Conservation (phyloP, 2,888 invertebrate genomes). For the Noctua janthina region DNA sequence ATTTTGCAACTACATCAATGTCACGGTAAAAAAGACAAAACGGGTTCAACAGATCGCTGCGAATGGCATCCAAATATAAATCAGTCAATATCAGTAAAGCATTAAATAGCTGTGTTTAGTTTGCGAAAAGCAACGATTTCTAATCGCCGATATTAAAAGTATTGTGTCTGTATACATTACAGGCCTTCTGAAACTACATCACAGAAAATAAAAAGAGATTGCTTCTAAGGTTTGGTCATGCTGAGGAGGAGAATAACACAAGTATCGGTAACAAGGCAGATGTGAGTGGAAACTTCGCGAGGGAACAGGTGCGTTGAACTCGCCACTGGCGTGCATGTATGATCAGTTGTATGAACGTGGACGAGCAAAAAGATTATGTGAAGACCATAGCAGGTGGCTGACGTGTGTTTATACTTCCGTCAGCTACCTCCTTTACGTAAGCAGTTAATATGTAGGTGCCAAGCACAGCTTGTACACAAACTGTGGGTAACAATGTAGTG, state of each 20-base stretch:
- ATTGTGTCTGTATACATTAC: too few species aligned
- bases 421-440: neutral
- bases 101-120: neutral
- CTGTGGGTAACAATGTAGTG: conserved; percentile 44
- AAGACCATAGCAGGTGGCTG: neutral
- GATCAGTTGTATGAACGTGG: neutral
- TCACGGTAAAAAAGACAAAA: neutral
- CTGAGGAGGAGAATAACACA: neutral
- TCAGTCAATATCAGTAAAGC: neutral
- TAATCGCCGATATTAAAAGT: too few species aligned
- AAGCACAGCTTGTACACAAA: conserved; percentile 51
- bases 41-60: neutral
- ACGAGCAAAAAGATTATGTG: neutral
- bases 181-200: too few species aligned
- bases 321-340: neutral
- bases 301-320: neutral
- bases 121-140: neutral
- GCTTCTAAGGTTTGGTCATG: neutral
- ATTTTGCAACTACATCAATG: neutral
- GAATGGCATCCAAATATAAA: neutral
- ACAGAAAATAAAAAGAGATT: too few species aligned
- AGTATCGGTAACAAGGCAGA: neutral
- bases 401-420: neutral
- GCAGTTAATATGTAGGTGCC: conserved; percentile 35
- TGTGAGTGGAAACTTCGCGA: neutral